A percentile compares a stretch with the other conserved stretches of the same genome.
phyloP scores from a whole-genome alignment of 2,797 vertebrate species.

The Clarias platycephalus region DNA sequence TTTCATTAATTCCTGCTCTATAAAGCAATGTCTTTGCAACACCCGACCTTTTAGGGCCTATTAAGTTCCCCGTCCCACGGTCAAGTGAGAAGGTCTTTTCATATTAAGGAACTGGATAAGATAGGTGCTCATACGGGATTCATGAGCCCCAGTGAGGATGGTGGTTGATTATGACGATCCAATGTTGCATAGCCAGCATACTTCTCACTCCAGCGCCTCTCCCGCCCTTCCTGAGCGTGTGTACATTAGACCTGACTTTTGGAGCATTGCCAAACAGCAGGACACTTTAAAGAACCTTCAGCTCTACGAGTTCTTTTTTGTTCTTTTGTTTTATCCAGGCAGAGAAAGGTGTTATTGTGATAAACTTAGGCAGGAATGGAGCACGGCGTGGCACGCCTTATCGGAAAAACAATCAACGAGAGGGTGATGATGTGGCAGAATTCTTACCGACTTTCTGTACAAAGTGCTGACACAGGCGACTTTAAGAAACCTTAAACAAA shows the following conservation, averaged over 20 bases:
- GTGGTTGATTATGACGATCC: slow-evolving; percentile 52
- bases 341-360: slow-evolving; percentile 62
- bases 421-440: background rate
- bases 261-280: slow-evolving; percentile 57
- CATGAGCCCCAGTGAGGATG: slow-evolving; percentile 25
- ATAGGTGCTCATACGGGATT: slow-evolving; percentile 39
- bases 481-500: background rate
- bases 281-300: slow-evolving; percentile 53
- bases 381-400: background rate
- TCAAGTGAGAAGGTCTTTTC: slow-evolving; percentile 63
- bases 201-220: slow-evolving; percentile 61
- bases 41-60: background rate
- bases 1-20: slow-evolving; percentile 16
- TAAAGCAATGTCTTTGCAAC: slow-evolving; percentile 8
- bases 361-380: slow-evolving; percentile 50
- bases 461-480: background rate
- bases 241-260: slow-evolving; percentile 8
- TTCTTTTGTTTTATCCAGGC: slow-evolving; percentile 55
- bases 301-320: slow-evolving; percentile 56
- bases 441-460: background rate
- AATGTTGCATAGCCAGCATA: slow-evolving; percentile 68
- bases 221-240: slow-evolving; percentile 59
- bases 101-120: slow-evolving; percentile 41
- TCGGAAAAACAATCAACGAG: too few relatives aligned
- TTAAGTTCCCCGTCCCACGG: slow-evolving; percentile 28